phyloP scores from a whole-genome alignment of 2,888 invertebrate species.

The Habroteleia sp. region DNA sequence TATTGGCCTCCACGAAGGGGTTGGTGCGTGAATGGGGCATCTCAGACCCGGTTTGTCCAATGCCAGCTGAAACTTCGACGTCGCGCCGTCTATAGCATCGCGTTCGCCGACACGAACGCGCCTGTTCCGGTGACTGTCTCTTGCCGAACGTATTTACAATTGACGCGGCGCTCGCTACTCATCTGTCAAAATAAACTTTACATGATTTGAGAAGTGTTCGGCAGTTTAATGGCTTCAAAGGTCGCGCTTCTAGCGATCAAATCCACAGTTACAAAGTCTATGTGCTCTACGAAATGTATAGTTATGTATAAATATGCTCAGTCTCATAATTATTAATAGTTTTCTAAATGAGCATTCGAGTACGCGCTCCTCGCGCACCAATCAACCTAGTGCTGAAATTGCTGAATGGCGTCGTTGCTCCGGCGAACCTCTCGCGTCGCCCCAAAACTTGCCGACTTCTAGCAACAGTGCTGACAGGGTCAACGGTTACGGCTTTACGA shows the following conservation, averaged over 20 bases:
- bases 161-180: slow-evolving; percentile 9
- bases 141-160: slow-evolving; percentile 39
- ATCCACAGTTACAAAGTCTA: slow-evolving; percentile 43
- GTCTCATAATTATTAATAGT: slow-evolving; percentile 43
- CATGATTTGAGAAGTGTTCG: slow-evolving; percentile 48
- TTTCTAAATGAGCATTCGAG: slow-evolving; percentile 52
- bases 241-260: slow-evolving; percentile 12
- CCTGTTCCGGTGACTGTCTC: no score
- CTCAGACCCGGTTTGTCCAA: slow-evolving; percentile 75
- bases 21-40: slow-evolving; percentile 82
- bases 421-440: no score
- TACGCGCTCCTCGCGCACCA: slow-evolving; percentile 6
- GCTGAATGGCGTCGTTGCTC: background rate
- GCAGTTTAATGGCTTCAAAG: slow-evolving; percentile 39
- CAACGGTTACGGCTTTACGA: background rate
- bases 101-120: no score
- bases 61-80: no score
- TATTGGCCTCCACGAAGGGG: slow-evolving; percentile 78
- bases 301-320: slow-evolving; percentile 47
- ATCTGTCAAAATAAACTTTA: slow-evolving; percentile 31
- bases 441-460: background rate
- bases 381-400: slow-evolving; percentile 7
- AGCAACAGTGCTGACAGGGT: background rate
- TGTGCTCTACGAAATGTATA: slow-evolving; percentile 29
- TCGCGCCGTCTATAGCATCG: no score